Evolutionary conservation across 2,113 vertebrate species (phyloP).

Genomic region (Poeciliopsis occidentalis): DNA sequence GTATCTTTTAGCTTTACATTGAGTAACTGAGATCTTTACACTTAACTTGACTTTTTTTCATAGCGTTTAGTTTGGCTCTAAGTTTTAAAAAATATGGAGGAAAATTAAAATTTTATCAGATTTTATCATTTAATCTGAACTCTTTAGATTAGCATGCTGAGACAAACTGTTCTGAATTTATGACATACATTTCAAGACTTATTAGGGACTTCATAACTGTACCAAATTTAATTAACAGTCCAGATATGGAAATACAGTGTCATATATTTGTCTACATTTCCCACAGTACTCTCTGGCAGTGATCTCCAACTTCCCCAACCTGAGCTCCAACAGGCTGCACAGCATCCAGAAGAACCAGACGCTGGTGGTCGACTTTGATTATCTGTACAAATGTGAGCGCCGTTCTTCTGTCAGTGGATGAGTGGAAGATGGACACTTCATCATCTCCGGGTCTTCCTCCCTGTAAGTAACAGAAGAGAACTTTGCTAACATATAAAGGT

Average conservation of each 20-base stretch:
- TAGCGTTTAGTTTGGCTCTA: no score
- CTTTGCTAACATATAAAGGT: background rate
- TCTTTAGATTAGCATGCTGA: no score
- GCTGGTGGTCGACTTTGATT: slow-evolving; percentile 77
- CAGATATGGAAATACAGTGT: background rate
- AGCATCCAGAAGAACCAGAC: slow-evolving; percentile 74
- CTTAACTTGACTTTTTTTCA: no score
- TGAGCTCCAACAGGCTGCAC: slow-evolving; percentile 78
- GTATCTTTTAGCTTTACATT: no score
- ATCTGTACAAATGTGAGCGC: slow-evolving; percentile 79
- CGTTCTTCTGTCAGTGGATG: slow-evolving; percentile 69
- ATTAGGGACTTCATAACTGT: no score
- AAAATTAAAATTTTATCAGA: no score
- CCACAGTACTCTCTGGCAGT: slow-evolving; percentile 85
- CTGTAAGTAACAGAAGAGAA: background rate
- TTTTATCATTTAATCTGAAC: no score
- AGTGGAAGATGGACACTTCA: slow-evolving; percentile 45
- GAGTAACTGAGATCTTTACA: no score
- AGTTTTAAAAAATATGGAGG: no score
- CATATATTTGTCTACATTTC: slow-evolving; percentile 7
- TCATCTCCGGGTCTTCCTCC: background rate
- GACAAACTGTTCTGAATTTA: no score
- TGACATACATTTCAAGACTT: no score
- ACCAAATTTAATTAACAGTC: no score
- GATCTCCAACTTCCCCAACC: slow-evolving; percentile 61